phyloP scores from a whole-genome alignment of 2,113 vertebrate genomes.

The Monopterus albus region DNA sequence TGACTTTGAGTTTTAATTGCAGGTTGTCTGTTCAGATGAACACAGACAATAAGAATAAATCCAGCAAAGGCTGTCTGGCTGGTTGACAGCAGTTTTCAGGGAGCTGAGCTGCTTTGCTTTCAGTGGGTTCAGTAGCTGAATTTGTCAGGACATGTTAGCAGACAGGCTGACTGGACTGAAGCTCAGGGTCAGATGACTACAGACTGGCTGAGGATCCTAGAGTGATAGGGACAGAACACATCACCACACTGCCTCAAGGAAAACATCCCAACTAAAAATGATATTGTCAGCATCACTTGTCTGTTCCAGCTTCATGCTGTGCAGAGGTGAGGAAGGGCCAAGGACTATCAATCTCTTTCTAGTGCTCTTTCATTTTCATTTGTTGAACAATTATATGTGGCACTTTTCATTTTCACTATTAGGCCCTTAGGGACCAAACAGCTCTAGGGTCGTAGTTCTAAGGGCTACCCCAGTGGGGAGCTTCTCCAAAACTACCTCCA shows the following conservation, averaged over 20 bases:
- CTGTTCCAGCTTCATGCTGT: too few species aligned
- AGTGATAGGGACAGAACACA: not conserved
- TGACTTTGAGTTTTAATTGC: not conserved
- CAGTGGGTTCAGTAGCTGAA: not conserved
- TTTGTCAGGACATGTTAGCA: not conserved
- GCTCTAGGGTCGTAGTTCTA: too few species aligned
- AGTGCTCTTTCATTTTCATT: too few species aligned
- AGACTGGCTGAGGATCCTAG: not conserved
- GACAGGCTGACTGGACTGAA: not conserved
- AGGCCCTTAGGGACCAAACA: too few species aligned
- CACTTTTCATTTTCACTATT: too few species aligned
- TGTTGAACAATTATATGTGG: too few species aligned
- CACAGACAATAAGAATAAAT: not conserved
- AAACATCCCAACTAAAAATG: not conserved
- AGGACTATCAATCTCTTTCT: too few species aligned
- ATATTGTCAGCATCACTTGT: not conserved
- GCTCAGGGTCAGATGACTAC: constrained; percentile 4
- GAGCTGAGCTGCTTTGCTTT: not conserved
- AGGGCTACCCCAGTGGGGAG: too few species aligned
- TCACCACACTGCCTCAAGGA: not conserved
- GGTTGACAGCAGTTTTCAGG: not conserved
- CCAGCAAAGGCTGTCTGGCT: not conserved
- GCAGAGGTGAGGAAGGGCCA: too few species aligned
- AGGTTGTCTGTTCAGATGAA: not conserved
- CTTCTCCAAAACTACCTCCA: too few species aligned